These are phyloP conservation scores for Campylomormyrus numenius DNA, from an alignment of 2,113 vertebrate species.

Conservation along the genomic window DNA sequence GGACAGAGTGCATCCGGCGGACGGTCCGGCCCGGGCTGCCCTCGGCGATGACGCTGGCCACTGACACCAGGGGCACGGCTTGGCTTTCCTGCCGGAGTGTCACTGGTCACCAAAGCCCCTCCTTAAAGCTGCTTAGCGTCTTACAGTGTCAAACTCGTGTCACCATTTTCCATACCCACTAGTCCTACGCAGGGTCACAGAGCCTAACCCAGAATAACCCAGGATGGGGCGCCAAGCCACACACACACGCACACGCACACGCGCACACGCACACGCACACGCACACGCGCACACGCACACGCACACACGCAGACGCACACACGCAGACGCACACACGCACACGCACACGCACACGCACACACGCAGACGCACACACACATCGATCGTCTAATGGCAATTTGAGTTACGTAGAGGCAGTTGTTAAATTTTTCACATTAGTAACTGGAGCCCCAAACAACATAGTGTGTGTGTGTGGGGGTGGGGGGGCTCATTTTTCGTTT, in stretches of 20 bases:
- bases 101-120: background rate
- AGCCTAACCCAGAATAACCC: background rate
- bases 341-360: background rate
- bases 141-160: background rate
- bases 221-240: background rate
- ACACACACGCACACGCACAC: background rate
- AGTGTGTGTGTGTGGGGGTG: background rate
- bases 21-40: slow-evolving; percentile 45
- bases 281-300: no score
- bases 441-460: background rate
- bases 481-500: no score
- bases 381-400: background rate
- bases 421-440: background rate
- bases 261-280: background rate
- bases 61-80: slow-evolving; percentile 68
- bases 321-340: no score
- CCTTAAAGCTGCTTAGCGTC: background rate
- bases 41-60: slow-evolving; percentile 62
- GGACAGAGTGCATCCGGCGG: slow-evolving; percentile 55
- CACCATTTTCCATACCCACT: background rate
- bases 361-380: background rate
- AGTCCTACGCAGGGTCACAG: background rate
- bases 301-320: background rate
- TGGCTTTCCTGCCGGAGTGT: slow-evolving; percentile 71
- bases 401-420: background rate